Percentiles rank a stretch among this genome's conserved stretches.
Evolutionary conservation across 2,888 invertebrate genomes (phyloP).

Genomic region (Eupelmus urozonus): DNA sequence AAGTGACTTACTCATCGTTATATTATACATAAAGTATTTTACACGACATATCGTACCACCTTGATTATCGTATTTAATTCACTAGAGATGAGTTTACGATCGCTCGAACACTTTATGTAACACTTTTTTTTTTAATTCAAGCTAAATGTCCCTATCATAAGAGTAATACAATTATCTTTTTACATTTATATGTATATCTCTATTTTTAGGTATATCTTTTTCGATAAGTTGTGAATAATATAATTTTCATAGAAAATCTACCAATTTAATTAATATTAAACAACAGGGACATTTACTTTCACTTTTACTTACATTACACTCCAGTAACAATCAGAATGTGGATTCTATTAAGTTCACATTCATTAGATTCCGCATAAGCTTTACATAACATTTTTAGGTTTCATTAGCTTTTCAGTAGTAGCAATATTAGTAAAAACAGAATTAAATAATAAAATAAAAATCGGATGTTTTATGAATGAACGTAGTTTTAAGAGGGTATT

Average conservation of each 20-base stretch:
- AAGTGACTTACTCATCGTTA: slow-evolving; percentile 12
- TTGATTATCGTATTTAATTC: slow-evolving; percentile 32
- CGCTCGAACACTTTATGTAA: slow-evolving; percentile 21
- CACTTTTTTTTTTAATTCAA: slow-evolving; percentile 4
- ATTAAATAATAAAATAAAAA: no score
- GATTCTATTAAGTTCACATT: neutral
- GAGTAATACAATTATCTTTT: slow-evolving; percentile 5
- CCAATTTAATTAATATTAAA: neutral
- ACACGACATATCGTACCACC: slow-evolving; percentile 34
- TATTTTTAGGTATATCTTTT: slow-evolving; percentile 13
- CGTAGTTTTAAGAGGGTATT: no score
- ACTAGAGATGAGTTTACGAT: slow-evolving; percentile 13
- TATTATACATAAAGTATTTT: slow-evolving; percentile 49
- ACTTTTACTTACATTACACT: neutral
- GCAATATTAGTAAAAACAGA: no score
- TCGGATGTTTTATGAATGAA: no score
- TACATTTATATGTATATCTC: slow-evolving; percentile 4
- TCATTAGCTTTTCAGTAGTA: neutral
- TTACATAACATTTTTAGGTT: neutral
- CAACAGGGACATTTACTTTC: slow-evolving; percentile 43
- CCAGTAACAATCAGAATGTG: neutral
- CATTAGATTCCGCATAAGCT: neutral
- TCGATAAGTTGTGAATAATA: neutral
- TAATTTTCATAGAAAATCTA: slow-evolving; percentile 24
- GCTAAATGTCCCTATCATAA: slow-evolving; percentile 36